Evolutionary conservation across 2,797 vertebrate species (phyloP).

Genomic region (Lates japonicus): DNA sequence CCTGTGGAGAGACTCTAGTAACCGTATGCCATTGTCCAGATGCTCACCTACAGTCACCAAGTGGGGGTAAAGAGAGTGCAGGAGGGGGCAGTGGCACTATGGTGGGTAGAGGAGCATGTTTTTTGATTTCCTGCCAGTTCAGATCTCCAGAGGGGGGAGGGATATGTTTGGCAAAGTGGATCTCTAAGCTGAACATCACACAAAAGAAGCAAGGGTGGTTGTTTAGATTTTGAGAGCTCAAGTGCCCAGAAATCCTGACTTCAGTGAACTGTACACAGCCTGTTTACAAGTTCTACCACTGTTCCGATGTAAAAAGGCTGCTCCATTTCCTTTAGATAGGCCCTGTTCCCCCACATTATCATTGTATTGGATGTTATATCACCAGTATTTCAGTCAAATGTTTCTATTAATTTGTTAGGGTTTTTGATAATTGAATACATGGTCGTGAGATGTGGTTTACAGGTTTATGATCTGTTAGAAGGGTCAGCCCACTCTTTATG

Average conservation of each 20-base stretch:
- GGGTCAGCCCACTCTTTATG: no score
- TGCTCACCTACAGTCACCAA: conserved; percentile 79
- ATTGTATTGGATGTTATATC: no score
- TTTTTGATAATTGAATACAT: no score
- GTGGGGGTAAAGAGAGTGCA: conserved; percentile 55
- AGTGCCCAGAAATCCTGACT: neutral
- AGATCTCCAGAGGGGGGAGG: conserved; percentile 26
- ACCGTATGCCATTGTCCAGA: conserved; percentile 80
- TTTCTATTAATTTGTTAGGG: no score
- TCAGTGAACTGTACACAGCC: neutral
- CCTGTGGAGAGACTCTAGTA: conserved; percentile 74
- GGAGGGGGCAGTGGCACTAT: conserved; percentile 40
- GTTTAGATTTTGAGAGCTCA: neutral
- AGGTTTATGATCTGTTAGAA: no score
- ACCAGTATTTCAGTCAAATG: no score
- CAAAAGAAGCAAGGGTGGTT: conserved; percentile 3
- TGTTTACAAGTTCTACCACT: no score
- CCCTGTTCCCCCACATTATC: no score
- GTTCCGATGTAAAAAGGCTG: no score
- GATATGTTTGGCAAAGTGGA: conserved; percentile 11
- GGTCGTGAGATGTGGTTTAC: no score
- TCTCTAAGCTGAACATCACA: conserved; percentile 4
- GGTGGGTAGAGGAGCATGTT: conserved; percentile 14
- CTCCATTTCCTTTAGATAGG: no score
- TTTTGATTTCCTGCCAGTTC: conserved; percentile 54